These are phyloP conservation scores for Vanacampus margaritifer DNA, from an alignment of 2,113 vertebrate species.

Conservation along the genomic window DNA sequence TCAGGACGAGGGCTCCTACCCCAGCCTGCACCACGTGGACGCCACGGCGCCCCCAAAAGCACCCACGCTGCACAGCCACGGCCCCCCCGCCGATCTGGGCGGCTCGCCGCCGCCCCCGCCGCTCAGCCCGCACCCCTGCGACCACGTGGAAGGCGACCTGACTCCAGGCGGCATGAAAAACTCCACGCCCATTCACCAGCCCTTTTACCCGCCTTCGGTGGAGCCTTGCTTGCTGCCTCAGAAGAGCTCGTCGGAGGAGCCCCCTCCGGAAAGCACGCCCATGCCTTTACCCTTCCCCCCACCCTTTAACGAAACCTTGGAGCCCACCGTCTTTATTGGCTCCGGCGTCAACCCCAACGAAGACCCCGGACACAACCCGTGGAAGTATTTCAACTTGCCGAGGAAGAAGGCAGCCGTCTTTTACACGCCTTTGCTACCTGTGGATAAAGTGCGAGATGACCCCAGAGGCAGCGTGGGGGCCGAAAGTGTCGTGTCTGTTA, in stretches of 20 bases:
- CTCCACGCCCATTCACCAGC: constrained; percentile 88
- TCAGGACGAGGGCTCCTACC: constrained; percentile 84
- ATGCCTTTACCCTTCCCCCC: constrained; percentile 79
- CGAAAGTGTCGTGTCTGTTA: constrained; percentile 81
- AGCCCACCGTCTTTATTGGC: constrained; percentile 86
- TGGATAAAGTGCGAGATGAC: constrained; percentile 87
- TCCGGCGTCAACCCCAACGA: constrained; percentile 84
- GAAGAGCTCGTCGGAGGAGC: constrained; percentile 81
- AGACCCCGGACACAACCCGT: constrained; percentile 82
- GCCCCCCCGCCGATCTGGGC: constrained; percentile 74
- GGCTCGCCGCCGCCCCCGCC: constrained; percentile 91
- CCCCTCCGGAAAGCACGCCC: constrained; percentile 76
- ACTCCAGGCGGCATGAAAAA: constrained; percentile 73
- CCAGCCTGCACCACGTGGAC: constrained; percentile 80
- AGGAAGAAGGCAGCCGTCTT: constrained; percentile 84
- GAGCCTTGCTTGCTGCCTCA: constrained; percentile 85
- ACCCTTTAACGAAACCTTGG: constrained; percentile 81
- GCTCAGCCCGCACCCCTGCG: constrained; percentile 93
- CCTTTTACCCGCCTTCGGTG: constrained; percentile 89
- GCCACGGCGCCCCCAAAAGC: constrained; percentile 76
- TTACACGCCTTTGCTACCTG: constrained; percentile 83
- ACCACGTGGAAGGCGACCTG: constrained; percentile 79
- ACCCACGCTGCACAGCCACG: constrained; percentile 79
- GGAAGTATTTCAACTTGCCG: constrained; percentile 93
- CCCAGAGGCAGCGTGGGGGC: constrained; percentile 68